Evolutionary conservation across 2,888 invertebrate genomes (phyloP), one percentile per base, ranked within the genome.

Genomic region (Hemaris fuciformis): DNA sequence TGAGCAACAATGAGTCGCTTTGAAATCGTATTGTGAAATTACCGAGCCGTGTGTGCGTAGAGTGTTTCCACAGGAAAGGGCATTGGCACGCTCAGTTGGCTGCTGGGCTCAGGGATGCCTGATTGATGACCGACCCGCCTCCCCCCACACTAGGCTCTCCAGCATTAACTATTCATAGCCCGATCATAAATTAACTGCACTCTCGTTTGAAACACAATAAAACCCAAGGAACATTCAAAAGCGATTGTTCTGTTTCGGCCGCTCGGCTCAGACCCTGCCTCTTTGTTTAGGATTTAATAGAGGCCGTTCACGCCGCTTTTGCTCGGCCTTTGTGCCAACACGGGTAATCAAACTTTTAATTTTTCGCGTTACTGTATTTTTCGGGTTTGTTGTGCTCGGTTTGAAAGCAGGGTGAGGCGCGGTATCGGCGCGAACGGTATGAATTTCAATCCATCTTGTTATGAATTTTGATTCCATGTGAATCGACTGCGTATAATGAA

Each of bases 141-240:
- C 7, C 25, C 45, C 48, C 2, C 13, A 41, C 18, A n/a, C 56
- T n/a, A 1, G n/a, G 41, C 25, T 15, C 7, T 8, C 18, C 27
- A 34, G 7, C 38, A 41, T 57, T 56, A 53, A 59, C 62, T 59
- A 62, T 66, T 64, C 63, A 63, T 59, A 57, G 64, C 65, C 45
- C 48, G 27, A 56, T 61, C 62, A 65, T 65, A 64, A 65, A 65
- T 67, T 60, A 64, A 63, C 63, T 66, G 64, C 64, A 64, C 60
- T 64, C n/a, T n/a, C 64, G 34, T 56, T 62, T 45, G 45, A 31
- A 43, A 23, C 42, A 62, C 59, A 65, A 64, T 63, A 57, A 42
- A 63, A 62, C 61, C 27, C 27, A 59, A 60, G 59, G 43, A 61
- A 61, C 48, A 62, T 62, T 61, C 31, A 61, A 59, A 53, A 41